phyloP scores from a whole-genome alignment of 2,888 invertebrate species.

The Nebria salina region DNA sequence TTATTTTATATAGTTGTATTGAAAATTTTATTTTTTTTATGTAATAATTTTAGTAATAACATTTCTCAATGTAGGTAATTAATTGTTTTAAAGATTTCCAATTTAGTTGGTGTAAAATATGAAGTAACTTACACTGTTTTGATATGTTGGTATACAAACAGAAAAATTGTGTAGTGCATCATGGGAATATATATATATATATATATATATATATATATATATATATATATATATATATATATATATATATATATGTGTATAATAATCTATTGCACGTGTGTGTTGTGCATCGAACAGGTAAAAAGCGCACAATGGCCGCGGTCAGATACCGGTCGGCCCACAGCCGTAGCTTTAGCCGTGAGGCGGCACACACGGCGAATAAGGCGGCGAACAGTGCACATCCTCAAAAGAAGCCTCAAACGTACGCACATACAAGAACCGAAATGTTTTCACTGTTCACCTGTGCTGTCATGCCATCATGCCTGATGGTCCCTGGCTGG shows the following conservation, averaged over 20 bases:
- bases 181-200: too few relatives aligned
- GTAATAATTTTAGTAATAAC: too few relatives aligned
- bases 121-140: too few relatives aligned
- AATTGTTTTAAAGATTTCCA: too few relatives aligned
- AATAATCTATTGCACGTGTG: not conserved
- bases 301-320: not conserved
- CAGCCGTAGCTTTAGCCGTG: too few relatives aligned
- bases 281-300: not conserved
- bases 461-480: slow-evolving; percentile 60
- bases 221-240: too few relatives aligned
- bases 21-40: too few relatives aligned
- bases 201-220: too few relatives aligned
- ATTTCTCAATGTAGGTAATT: too few relatives aligned
- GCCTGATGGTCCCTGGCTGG: slow-evolving; percentile 50
- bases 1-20: not conserved
- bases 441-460: slow-evolving; percentile 60
- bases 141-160: not conserved
- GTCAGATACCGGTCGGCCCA: not conserved
- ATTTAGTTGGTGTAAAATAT: too few relatives aligned
- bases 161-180: not conserved
- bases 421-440: slow-evolving; percentile 49
- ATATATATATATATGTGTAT: too few relatives aligned
- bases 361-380: not conserved
- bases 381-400: not conserved
- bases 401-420: not conserved